Conservation (phyloP, 30 jellyfish, hydroid and myxozoan species). For the Cassiopea andromeda region DNA sequence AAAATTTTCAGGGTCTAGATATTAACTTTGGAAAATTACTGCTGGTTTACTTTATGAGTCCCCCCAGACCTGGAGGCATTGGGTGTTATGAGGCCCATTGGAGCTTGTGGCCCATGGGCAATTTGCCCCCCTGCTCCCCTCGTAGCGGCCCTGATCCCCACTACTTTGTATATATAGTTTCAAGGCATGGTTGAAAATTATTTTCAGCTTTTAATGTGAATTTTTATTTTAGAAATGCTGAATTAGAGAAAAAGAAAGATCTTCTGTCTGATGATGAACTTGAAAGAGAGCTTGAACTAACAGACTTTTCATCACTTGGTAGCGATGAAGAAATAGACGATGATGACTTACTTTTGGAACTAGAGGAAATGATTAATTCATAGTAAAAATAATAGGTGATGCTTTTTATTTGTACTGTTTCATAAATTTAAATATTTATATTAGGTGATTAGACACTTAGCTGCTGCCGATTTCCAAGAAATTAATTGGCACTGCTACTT, state of each 20-base stretch:
- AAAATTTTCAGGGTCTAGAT: too few relatives aligned
- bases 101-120: too few relatives aligned
- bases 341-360: constrained; percentile 84
- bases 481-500: neutral
- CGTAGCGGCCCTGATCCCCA: too few relatives aligned
- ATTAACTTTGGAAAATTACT: too few relatives aligned
- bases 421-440: neutral
- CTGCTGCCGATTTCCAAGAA: neutral
- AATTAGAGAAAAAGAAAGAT: constrained; percentile 69
- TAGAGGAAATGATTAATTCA: constrained; percentile 82
- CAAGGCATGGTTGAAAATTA: too few relatives aligned
- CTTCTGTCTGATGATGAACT: constrained; percentile 87
- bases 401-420: neutral
- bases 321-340: constrained; percentile 79
- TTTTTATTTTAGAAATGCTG: constrained; percentile 64
- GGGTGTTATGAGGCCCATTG: too few relatives aligned
- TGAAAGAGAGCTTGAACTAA: constrained; percentile 81
- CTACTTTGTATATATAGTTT: too few relatives aligned
- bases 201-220: neutral
- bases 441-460: neutral
- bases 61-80: too few relatives aligned
- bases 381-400: neutral
- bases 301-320: constrained; percentile 72
- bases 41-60: too few relatives aligned
- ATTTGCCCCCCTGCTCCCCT: too few relatives aligned